Base-by-base conservation (phyloP, 1,140 invertebrate genomes). In the Anastatus disparis region DNA sequence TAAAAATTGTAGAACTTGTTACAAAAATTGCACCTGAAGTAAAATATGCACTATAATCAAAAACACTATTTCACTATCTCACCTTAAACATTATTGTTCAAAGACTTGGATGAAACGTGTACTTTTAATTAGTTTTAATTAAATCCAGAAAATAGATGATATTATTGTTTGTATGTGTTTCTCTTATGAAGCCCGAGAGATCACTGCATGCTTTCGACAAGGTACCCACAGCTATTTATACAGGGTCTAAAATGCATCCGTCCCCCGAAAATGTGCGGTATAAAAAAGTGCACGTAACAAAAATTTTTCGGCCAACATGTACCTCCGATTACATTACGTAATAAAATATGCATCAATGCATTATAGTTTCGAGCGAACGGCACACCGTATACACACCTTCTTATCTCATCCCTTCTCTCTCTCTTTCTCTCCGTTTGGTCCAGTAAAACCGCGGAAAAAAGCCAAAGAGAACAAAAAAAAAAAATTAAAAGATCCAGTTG, bases 381-480 rank as follows among this genome's bases (percentile, higher is more conserved):
- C 44, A 42, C 38, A n/a, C 17, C 22, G 7, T 44, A 58, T 27
- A n/a, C 31, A 9, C 15, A 9, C 42, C n/a, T n/a, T n/a, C n/a
- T n/a, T n/a, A 15, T 53, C 63, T 68, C 64, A 66, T 66, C 64
- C 64, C 40, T 66, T 53, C 63, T 56, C 52, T 56, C n/a, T n/a
- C n/a, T n/a, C n/a, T n/a, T n/a, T n/a, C n/a, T n/a, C n/a, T n/a
- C n/a, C n/a, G n/a, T n/a, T n/a, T n/a, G n/a, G n/a, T n/a, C n/a
- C n/a, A n/a, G n/a, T n/a, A n/a, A n/a, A n/a, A n/a, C n/a, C n/a
- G n/a, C n/a, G n/a, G n/a, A n/a, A n/a, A n/a, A n/a, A n/a, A n/a
- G n/a, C n/a, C n/a, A 40, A 58, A 67, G 27, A 67, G 40, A 35
- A 67, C 24, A 35, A 67, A 40, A 10, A 65, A 40, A 26, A 10